Conservation (phyloP, 2,888 invertebrate genomes). For the Brachycybe producta region DNA sequence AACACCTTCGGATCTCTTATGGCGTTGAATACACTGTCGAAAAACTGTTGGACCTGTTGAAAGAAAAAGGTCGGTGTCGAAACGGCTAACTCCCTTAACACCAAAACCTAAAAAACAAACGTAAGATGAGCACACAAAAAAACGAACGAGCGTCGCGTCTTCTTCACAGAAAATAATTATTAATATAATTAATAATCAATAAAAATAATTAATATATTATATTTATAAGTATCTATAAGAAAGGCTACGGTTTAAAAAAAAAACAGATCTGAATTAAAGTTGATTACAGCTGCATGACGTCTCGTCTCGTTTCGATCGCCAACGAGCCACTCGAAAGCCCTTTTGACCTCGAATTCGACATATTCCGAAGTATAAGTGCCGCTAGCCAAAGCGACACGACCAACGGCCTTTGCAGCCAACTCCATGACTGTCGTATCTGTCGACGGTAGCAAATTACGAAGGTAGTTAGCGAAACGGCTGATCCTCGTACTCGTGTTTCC, state of each 20-base stretch:
- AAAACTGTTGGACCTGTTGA: constrained; percentile 82
- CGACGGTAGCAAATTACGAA: constrained; percentile 68
- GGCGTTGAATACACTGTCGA: constrained; percentile 83
- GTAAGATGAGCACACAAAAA: too few relatives aligned
- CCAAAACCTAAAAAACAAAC: constrained; percentile 46
- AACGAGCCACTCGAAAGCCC: constrained; percentile 88
- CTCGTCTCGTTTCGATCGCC: constrained; percentile 82
- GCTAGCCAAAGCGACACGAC: constrained; percentile 63
- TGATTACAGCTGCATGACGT: constrained; percentile 67
- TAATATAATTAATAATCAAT: too few relatives aligned
- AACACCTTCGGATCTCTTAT: constrained; percentile 68
- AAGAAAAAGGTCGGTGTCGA: constrained; percentile 96
- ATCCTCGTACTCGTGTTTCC: constrained; percentile 81
- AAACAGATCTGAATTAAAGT: too few relatives aligned
- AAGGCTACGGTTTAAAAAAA: too few relatives aligned
- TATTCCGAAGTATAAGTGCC: constrained; percentile 92
- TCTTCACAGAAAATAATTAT: too few relatives aligned
- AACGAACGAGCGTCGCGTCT: too few relatives aligned
- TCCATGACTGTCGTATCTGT: constrained; percentile 90
- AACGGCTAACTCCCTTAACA: constrained; percentile 82
- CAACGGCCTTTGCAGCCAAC: constrained; percentile 87
- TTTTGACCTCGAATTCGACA: constrained; percentile 94
- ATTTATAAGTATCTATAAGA: too few relatives aligned
- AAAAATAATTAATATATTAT: too few relatives aligned
- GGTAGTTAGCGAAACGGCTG: constrained; percentile 81